Evolutionary conservation across 2,113 vertebrate species (phyloP).

Genomic region (Sceloporus undulatus): DNA sequence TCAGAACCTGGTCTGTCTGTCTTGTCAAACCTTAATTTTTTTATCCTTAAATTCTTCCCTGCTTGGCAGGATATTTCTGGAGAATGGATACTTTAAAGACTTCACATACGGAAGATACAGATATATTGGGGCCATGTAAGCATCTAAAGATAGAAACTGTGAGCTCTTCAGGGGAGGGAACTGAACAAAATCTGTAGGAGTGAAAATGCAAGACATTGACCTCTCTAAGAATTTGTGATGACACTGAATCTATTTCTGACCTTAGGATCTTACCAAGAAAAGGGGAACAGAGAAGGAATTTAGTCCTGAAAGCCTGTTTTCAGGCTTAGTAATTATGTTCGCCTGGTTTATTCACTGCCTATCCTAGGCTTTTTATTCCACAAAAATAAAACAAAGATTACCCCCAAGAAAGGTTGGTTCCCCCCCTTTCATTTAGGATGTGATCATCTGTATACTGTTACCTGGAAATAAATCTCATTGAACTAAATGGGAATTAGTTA

Average conservation of each 20-base stretch:
- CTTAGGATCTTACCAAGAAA: conserved; percentile 20
- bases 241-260: conserved; percentile 29
- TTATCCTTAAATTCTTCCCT: background rate
- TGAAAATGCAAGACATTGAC: conserved; percentile 29
- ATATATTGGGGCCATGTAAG: conserved; percentile 37
- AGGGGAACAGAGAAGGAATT: background rate
- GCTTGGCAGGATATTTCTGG: conserved; percentile 20
- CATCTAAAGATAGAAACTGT: conserved; percentile 42
- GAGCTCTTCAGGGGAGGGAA: conserved; percentile 33
- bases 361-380: background rate
- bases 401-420: too few species aligned
- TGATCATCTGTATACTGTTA: background rate
- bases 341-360: background rate
- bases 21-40: background rate
- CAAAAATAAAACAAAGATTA: background rate
- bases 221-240: conserved; percentile 36
- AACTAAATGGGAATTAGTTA: background rate
- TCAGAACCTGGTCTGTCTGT: background rate
- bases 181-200: conserved; percentile 34
- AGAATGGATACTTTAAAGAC: conserved; percentile 30
- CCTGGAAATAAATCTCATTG: too few species aligned
- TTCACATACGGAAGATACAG: conserved; percentile 23
- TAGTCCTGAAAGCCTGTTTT: conserved; percentile 11
- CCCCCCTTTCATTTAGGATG: background rate
- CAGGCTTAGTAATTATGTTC: background rate